Percentiles rank a stretch among this genome's conserved stretches.
Conservation (phyloP, 2,113 vertebrate species). For the Acrocephalus arundinaceus region DNA sequence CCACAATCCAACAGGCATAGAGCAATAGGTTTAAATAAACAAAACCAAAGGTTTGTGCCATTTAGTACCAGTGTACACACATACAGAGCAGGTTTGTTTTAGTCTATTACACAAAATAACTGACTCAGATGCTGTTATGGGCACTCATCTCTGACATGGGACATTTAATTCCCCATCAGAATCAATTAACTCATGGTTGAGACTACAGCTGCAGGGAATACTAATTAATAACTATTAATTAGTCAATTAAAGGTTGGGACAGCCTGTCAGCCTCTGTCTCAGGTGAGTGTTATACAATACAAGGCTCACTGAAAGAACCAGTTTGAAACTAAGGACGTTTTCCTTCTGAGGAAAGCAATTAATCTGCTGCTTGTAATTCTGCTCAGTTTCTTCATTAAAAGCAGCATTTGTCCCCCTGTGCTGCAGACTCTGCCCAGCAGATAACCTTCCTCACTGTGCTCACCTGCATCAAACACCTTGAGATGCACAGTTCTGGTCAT, state of each 20-base stretch:
- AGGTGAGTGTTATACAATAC: constrained; percentile 55
- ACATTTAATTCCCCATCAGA: constrained; percentile 65
- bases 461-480: constrained; percentile 2
- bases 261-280: constrained; percentile 61
- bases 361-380: constrained; percentile 54
- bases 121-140: constrained; percentile 50
- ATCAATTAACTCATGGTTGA: constrained; percentile 65
- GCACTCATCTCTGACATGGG: constrained; percentile 66
- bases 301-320: constrained; percentile 48
- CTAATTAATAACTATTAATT: constrained; percentile 72
- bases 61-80: background rate
- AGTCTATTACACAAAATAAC: constrained; percentile 58
- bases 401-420: background rate
- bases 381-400: constrained; percentile 44
- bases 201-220: constrained; percentile 57
- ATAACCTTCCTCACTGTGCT: background rate
- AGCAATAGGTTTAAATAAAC: constrained; percentile 38
- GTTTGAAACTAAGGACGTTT: constrained; percentile 51
- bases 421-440: constrained; percentile 7
- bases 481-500: background rate
- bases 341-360: constrained; percentile 59
- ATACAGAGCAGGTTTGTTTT: constrained; percentile 2
- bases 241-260: constrained; percentile 66
- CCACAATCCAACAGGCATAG: background rate
- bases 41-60: background rate